Percentiles rank a stretch among this genome's conserved stretches.
Conservation (phyloP, 2,797 vertebrate genomes). For the Halcyon smyrnensis region DNA sequence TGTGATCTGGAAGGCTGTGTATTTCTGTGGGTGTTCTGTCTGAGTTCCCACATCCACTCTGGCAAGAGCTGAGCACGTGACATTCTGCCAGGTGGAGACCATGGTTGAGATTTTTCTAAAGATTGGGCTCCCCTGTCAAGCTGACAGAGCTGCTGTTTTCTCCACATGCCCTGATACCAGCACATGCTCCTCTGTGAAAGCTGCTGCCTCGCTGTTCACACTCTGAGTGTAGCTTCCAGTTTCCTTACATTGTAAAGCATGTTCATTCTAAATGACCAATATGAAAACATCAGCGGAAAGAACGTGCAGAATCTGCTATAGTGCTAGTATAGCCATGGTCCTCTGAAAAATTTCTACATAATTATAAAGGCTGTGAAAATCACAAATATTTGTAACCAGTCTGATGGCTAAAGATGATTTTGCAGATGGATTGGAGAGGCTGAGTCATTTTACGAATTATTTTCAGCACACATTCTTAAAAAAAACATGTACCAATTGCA, state of each 20-base stretch:
- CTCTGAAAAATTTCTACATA: neutral
- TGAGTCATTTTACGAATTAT: constrained; percentile 7
- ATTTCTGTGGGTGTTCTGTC: too few species aligned
- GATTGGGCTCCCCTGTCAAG: too few species aligned
- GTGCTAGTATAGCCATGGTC: neutral
- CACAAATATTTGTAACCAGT: neutral
- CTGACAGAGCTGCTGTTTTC: too few species aligned
- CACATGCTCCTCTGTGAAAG: too few species aligned
- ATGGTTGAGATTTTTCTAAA: too few species aligned
- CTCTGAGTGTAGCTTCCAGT: too few species aligned
- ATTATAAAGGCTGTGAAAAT: neutral
- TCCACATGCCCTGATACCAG: too few species aligned
- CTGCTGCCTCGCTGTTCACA: too few species aligned
- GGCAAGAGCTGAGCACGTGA: too few species aligned
- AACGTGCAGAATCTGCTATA: neutral
- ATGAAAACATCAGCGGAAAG: constrained; percentile 4
- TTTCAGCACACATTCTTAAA: neutral
- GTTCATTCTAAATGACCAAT: neutral
- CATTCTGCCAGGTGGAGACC: too few species aligned
- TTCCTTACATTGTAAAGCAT: neutral
- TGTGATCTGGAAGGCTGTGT: too few species aligned
- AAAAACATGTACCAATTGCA: neutral
- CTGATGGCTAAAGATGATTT: neutral
- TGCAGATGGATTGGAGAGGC: neutral
- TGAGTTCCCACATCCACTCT: too few species aligned